Evolutionary conservation across 2,113 vertebrate genomes (phyloP).

Genomic region (Gambusia affinis): DNA sequence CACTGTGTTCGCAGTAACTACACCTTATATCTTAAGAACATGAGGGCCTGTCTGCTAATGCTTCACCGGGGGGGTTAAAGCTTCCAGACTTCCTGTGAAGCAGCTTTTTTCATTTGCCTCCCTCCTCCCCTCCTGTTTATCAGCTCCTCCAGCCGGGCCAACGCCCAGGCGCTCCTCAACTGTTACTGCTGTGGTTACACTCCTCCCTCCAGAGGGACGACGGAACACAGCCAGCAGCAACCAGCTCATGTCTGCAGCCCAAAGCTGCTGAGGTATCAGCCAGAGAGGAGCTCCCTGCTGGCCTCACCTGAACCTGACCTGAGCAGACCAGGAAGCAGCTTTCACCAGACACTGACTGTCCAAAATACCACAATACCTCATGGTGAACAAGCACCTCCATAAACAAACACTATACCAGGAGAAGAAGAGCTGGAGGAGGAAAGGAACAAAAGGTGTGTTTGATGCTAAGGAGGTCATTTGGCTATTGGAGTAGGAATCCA

Average conservation of each 20-base stretch:
- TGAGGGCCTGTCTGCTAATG: slow-evolving; percentile 25
- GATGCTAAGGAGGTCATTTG: neutral
- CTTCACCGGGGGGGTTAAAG: slow-evolving; percentile 27
- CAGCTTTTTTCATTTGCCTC: neutral
- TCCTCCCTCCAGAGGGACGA: slow-evolving; percentile 41
- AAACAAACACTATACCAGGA: neutral
- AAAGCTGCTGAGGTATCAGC: neutral
- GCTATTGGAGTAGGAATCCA: neutral
- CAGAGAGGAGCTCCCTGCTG: neutral
- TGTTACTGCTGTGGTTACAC: slow-evolving; percentile 53
- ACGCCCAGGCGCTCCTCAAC: slow-evolving; percentile 62
- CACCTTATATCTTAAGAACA: slow-evolving; percentile 53
- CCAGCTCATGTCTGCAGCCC: neutral
- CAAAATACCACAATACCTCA: neutral
- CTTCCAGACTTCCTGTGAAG: slow-evolving; percentile 48
- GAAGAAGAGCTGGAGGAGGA: neutral
- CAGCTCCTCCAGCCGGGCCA: slow-evolving; percentile 58
- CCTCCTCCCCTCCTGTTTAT: slow-evolving; percentile 57
- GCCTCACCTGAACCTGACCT: slow-evolving; percentile 17
- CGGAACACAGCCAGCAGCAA: neutral
- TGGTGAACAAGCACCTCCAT: neutral
- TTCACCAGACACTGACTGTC: neutral
- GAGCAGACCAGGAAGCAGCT: neutral
- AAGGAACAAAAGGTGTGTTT: neutral
- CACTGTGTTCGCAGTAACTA: slow-evolving; percentile 3